A percentile compares a stretch with the other conserved stretches of the same genome.
phyloP scores from a whole-genome alignment of 2,888 invertebrate species.

The Trachelus iudaicus region DNA sequence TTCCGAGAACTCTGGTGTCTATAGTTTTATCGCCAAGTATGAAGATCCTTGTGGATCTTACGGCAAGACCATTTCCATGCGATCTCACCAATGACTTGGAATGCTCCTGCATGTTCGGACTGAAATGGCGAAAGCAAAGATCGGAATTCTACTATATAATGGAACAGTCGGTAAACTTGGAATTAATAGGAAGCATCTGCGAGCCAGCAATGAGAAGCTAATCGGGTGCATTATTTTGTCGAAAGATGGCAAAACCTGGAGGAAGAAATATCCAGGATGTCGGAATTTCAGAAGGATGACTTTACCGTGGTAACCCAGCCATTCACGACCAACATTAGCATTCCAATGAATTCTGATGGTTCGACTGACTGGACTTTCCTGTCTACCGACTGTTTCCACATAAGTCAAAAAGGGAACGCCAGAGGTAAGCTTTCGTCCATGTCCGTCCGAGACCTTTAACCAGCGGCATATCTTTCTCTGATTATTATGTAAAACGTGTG shows the following conservation, averaged over 20 bases:
- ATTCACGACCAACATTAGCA: constrained; percentile 62
- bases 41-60: constrained; percentile 60
- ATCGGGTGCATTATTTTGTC: not conserved
- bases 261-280: constrained; percentile 64
- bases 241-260: constrained; percentile 69
- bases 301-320: constrained; percentile 72
- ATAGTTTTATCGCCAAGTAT: constrained; percentile 69
- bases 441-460: not conserved
- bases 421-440: constrained; percentile 61
- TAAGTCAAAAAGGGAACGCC: constrained; percentile 72
- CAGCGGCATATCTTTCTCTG: not conserved
- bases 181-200: not conserved
- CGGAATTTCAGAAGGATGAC: constrained; percentile 68
- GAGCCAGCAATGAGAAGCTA: not conserved
- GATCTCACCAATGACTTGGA: constrained; percentile 64
- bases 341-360: constrained; percentile 65
- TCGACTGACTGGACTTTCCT: constrained; percentile 68
- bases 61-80: constrained; percentile 64
- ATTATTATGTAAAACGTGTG: not conserved
- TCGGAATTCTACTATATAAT: constrained; percentile 66
- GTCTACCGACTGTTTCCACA: constrained; percentile 74
- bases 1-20: constrained; percentile 72
- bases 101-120: constrained; percentile 71
- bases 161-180: constrained; percentile 41
- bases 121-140: constrained; percentile 48